A percentile compares a stretch with the other conserved stretches of the same genome.
Conservation (phyloP, 1,140 invertebrate genomes). For the Trypoxylus dichotomus region DNA sequence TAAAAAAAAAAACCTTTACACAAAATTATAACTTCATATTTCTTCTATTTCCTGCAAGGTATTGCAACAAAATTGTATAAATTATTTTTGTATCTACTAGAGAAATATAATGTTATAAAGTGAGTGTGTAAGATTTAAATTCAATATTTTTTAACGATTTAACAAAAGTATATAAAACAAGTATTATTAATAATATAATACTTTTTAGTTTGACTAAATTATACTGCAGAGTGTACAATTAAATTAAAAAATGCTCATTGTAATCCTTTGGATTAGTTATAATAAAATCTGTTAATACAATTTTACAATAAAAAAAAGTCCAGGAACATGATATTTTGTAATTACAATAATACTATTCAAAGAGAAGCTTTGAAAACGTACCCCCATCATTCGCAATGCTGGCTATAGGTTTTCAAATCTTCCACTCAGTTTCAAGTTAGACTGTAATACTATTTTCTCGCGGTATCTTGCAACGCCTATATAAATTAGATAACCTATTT, state of each 20-base stretch:
- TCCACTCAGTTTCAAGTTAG: not conserved
- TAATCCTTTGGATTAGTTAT: constrained; percentile 9
- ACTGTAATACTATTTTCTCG: not conserved
- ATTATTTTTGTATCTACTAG: no score
- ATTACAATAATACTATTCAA: constrained; percentile 8
- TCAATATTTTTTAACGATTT: not conserved
- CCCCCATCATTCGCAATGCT: not conserved
- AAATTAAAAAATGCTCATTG: not conserved
- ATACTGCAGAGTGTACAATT: not conserved
- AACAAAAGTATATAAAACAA: not conserved
- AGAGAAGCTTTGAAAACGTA: not conserved
- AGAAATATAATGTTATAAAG: constrained; percentile 3
- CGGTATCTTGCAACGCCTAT: not conserved
- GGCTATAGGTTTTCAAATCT: no score
- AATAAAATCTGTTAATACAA: not conserved
- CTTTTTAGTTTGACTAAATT: constrained; percentile 12
- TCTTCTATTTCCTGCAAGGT: not conserved
- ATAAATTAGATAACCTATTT: not conserved
- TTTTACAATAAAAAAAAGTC: not conserved
- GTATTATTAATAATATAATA: not conserved
- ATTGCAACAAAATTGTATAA: no score
- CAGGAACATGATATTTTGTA: not conserved
- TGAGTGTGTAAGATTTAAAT: not conserved
- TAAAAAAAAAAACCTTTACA: not conserved
- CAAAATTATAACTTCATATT: constrained; percentile 3